A percentile compares a stretch with the other conserved stretches of the same genome.
Conservation (phyloP, 2,888 invertebrate species). For the Apantesis nais region DNA sequence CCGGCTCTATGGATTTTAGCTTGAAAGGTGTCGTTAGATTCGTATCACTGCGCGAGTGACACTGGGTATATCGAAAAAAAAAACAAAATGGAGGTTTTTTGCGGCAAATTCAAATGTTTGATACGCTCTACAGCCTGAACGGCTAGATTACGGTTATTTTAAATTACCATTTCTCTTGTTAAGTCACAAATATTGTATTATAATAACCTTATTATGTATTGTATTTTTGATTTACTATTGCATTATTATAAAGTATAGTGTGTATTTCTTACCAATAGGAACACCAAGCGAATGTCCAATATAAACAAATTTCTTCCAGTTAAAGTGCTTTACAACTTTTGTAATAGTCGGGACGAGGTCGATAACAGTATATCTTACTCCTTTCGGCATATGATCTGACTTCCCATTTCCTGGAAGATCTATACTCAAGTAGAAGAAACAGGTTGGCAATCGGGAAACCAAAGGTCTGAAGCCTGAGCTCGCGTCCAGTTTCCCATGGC, state of each 20-base stretch:
- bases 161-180: too few relatives aligned
- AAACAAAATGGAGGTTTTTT: too few relatives aligned
- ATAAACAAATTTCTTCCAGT: constrained; percentile 66
- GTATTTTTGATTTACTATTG: too few relatives aligned
- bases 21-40: too few relatives aligned
- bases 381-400: constrained; percentile 81
- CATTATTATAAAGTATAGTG: not conserved
- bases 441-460: constrained; percentile 78
- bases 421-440: constrained; percentile 65
- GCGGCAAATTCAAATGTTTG: too few relatives aligned
- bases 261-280: constrained; percentile 56
- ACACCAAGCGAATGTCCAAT: constrained; percentile 73
- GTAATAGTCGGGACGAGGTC: constrained; percentile 62
- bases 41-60: too few relatives aligned
- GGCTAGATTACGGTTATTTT: too few relatives aligned
- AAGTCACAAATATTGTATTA: too few relatives aligned
- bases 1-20: too few relatives aligned
- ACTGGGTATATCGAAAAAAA: too few relatives aligned
- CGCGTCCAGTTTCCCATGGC: constrained; percentile 87
- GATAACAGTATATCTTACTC: constrained; percentile 55
- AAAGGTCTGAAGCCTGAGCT: constrained; percentile 85
- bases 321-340: constrained; percentile 60
- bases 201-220: too few relatives aligned
- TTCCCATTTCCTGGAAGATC: constrained; percentile 87
- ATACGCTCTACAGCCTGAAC: too few relatives aligned